Conservation (phyloP, 2,797 vertebrate genomes). For the Artibeus lituratus region DNA sequence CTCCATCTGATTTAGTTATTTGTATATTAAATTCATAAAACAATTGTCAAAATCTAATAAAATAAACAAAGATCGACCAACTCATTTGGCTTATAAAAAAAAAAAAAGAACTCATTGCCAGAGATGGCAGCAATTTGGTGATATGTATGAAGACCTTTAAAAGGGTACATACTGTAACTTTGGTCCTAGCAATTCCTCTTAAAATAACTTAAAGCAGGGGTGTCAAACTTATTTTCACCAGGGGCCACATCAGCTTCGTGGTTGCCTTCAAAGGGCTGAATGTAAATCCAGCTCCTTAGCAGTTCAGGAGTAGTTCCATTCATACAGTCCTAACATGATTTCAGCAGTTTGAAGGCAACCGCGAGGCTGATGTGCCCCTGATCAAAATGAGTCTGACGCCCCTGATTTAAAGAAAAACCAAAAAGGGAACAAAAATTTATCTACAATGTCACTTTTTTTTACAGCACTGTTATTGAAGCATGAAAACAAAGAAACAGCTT, state of each 20-base stretch:
- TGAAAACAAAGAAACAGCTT: background rate
- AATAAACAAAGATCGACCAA: background rate
- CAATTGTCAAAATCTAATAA: slow-evolving; percentile 1
- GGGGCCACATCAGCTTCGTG: no score
- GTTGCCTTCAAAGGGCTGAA: no score
- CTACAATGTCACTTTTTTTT: background rate
- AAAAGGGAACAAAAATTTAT: background rate
- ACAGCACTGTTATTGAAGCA: background rate
- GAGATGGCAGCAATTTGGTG: background rate
- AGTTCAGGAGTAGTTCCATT: no score
- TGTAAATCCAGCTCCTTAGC: no score
- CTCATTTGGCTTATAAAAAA: background rate
- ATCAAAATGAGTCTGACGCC: no score
- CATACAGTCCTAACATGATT: no score
- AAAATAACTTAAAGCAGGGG: background rate
- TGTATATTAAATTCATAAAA: slow-evolving; percentile 5
- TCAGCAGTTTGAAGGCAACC: no score
- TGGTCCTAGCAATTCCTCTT: background rate
- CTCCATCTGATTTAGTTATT: background rate
- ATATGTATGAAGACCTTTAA: background rate
- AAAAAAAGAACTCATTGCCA: background rate
- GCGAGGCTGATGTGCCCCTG: no score
- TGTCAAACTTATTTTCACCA: no score
- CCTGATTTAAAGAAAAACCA: background rate
- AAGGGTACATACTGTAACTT: background rate